Evolutionary conservation across 2,113 vertebrate species (phyloP).

Genomic region (Merops nubicus): DNA sequence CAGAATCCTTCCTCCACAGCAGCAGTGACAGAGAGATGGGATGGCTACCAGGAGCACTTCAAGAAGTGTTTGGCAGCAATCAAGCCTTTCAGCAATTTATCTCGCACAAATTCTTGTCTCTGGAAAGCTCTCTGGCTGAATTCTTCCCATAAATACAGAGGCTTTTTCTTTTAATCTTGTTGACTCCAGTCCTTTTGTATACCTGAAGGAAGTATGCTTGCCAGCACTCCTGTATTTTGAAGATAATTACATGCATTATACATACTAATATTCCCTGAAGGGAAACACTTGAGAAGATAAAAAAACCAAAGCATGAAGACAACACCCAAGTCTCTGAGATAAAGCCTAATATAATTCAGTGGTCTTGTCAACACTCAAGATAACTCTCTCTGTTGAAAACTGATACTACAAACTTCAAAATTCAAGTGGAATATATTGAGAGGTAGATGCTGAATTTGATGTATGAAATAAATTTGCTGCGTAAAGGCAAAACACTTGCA

Average conservation of each 20-base stretch:
- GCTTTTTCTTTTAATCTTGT: neutral
- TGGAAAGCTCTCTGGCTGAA: neutral
- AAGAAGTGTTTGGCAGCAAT: neutral
- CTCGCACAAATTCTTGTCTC: neutral
- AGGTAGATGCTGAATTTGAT: neutral
- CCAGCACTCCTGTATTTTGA: neutral
- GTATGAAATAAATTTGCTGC: neutral
- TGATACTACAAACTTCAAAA: neutral
- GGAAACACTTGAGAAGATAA: neutral
- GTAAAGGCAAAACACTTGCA: neutral
- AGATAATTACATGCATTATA: neutral
- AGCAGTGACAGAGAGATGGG: neutral
- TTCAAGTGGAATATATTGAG: neutral
- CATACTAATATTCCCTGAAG: neutral
- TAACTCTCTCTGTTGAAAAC: neutral
- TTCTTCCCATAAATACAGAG: neutral
- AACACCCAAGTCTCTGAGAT: neutral
- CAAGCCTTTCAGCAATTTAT: neutral
- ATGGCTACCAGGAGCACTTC: neutral
- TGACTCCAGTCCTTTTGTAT: neutral
- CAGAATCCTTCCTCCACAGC: neutral
- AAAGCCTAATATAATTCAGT: slow-evolving; percentile 22
- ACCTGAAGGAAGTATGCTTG: neutral
- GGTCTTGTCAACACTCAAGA: neutral
- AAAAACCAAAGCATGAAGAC: neutral